These are phyloP conservation scores for Acronicta leporina DNA, from an alignment of 2,888 invertebrate genomes.

Conservation along the genomic window DNA sequence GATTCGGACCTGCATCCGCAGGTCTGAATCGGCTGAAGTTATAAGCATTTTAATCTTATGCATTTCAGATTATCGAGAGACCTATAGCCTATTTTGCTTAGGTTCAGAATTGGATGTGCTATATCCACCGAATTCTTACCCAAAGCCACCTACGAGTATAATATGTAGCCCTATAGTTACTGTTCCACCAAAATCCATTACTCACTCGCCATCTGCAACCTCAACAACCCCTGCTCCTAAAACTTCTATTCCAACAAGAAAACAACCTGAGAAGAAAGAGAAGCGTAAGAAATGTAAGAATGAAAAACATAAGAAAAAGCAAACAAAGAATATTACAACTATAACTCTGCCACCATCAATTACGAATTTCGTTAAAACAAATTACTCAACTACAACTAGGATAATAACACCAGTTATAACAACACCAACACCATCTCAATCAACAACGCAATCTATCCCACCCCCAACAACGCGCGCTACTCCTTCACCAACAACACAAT, in stretches of 20 bases:
- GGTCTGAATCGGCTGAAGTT: too few species aligned
- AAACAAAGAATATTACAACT: neutral
- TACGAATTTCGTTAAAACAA: neutral
- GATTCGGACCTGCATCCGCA: too few species aligned
- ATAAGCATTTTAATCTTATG: too few species aligned
- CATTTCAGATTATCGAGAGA: constrained; percentile 64
- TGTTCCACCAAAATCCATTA: neutral
- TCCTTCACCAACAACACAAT: neutral
- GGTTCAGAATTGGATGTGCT: constrained; percentile 45
- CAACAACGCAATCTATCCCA: neutral
- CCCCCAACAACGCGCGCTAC: neutral
- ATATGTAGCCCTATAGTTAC: neutral
- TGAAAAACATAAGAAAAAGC: neutral
- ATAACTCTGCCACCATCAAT: neutral
- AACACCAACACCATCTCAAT: neutral
- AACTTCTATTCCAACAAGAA: neutral
- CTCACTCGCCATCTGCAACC: too few species aligned
- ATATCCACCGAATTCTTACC: constrained; percentile 8
- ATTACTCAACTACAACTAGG: constrained; percentile 1
- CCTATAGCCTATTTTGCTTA: constrained; percentile 62
- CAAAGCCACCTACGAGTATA: neutral
- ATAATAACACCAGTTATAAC: neutral
- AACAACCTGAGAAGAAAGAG: neutral
- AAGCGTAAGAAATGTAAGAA: neutral
- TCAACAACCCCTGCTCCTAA: neutral